Conservation (phyloP, 2,888 invertebrate species). For the Drosophila leonis region DNA sequence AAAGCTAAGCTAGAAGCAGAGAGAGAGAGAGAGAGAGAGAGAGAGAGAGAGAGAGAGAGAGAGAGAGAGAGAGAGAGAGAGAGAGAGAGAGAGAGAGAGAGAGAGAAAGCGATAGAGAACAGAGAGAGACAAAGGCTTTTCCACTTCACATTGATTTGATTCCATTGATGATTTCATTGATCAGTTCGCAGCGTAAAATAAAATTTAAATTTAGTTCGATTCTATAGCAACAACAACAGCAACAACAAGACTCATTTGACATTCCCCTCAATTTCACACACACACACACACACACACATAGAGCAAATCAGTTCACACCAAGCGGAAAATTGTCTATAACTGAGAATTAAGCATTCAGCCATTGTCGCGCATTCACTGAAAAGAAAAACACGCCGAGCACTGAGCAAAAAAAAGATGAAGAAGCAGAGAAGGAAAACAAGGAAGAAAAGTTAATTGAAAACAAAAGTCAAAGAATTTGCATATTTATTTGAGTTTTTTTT, state of each 20-base stretch:
- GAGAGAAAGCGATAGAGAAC: too few species aligned
- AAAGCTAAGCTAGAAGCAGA: neutral
- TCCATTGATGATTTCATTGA: neutral
- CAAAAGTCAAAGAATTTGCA: slow-evolving; percentile 80
- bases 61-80: neutral
- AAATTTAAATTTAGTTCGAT: neutral
- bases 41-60: neutral
- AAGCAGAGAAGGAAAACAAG: slow-evolving; percentile 36
- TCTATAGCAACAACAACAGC: neutral
- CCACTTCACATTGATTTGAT: too few species aligned
- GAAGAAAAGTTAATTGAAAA: slow-evolving; percentile 78
- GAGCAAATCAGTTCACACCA: slow-evolving; percentile 39
- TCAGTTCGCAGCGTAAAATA: too few species aligned
- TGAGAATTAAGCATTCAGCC: slow-evolving; percentile 53
- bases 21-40: neutral
- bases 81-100: neutral
- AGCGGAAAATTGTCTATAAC: slow-evolving; percentile 61
- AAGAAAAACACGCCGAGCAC: slow-evolving; percentile 11
- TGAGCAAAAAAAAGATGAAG: neutral
- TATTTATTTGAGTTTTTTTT: slow-evolving; percentile 68
- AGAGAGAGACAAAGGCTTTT: too few species aligned
- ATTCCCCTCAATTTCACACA: slow-evolving; percentile 15
- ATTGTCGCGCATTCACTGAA: slow-evolving; percentile 47
- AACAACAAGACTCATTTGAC: slow-evolving; percentile 6
- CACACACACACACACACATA: slow-evolving; percentile 1